These are phyloP conservation scores for Narcine bancroftii DNA, from an alignment of 2,113 vertebrate genomes.

Conservation along the genomic window DNA sequence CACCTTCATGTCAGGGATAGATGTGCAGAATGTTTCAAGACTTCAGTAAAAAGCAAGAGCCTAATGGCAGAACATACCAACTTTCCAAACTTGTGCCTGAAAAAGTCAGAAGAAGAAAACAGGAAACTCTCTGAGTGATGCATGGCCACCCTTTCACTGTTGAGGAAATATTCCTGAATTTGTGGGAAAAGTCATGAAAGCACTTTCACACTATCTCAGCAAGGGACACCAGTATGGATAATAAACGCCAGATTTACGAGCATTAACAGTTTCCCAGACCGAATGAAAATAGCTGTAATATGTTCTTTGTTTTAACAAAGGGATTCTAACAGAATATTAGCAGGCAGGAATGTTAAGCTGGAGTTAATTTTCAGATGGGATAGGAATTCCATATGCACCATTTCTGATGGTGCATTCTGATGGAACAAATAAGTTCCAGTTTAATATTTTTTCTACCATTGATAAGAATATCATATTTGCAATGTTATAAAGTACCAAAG, in stretches of 20 bases:
- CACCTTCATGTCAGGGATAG: too few relatives aligned
- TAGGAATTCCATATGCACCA: neutral
- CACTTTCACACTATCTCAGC: neutral
- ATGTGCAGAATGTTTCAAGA: too few relatives aligned
- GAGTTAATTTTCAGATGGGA: neutral
- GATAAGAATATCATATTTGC: neutral
- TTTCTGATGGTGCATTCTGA: neutral
- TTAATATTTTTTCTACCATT: neutral
- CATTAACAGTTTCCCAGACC: neutral
- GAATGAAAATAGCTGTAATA: neutral
- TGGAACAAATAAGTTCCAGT: neutral
- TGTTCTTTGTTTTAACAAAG: neutral
- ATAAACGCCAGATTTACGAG: neutral
- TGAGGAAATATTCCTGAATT: neutral
- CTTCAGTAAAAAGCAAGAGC: too few relatives aligned
- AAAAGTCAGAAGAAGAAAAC: too few relatives aligned
- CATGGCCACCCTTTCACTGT: neutral
- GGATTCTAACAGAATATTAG: neutral
- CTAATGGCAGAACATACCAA: too few relatives aligned
- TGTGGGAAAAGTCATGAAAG: neutral
- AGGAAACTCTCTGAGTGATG: too few relatives aligned
- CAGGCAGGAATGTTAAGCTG: neutral
- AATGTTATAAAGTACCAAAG: neutral
- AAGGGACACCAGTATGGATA: neutral
- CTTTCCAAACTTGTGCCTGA: too few relatives aligned